Base-by-base conservation (phyloP, 1,140 invertebrate genomes). In the Zaprionus vittiger region DNA sequence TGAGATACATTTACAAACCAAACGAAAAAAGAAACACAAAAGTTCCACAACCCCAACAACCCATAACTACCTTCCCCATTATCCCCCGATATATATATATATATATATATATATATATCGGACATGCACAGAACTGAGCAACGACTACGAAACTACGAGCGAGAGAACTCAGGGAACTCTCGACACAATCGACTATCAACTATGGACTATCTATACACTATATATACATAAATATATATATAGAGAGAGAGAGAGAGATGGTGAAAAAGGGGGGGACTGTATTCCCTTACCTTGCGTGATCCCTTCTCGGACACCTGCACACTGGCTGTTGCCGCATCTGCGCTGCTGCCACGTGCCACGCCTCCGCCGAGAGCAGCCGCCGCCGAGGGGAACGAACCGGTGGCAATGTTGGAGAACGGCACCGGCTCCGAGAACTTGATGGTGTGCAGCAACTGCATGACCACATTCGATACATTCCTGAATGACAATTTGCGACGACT, bases 351-450 rank as follows among this genome's bases (percentile, higher is more conserved):
- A 38, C 91, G 73, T 28, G 85, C 69, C 56, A 61, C 60, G 4
- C 79, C 91, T 37, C 77, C 83, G 9, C 69, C 83, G 5, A 87
- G 37, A 2, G 83, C 86, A 17, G 79, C 84, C 28, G 80, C 91
- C 37, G 92, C 70, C 34, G 91, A 86, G 4, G 93, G 93, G 65
- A 93, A 93, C 26, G 92, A 93, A 9, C 92, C 92, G 38, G 96
- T 95, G 61, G 96, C 96, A 94, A 98, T 97, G 93, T 98, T 97
- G 61, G 96, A 97, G 93, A 98, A 98, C 1, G 97, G 97, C 56
- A 98, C 97, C 91, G 98, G 97, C 80, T 98, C 97, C 71, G 97
- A 98, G 93, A 97, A 98, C 93, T 97, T 98, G 82, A 98, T 98
- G 17, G 96, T 97, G 93, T 98, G 97, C 56, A 98, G 95, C 57